Evolutionary conservation across 2,888 invertebrate genomes (phyloP).

Genomic region (Sarcophaga carnaria): DNA sequence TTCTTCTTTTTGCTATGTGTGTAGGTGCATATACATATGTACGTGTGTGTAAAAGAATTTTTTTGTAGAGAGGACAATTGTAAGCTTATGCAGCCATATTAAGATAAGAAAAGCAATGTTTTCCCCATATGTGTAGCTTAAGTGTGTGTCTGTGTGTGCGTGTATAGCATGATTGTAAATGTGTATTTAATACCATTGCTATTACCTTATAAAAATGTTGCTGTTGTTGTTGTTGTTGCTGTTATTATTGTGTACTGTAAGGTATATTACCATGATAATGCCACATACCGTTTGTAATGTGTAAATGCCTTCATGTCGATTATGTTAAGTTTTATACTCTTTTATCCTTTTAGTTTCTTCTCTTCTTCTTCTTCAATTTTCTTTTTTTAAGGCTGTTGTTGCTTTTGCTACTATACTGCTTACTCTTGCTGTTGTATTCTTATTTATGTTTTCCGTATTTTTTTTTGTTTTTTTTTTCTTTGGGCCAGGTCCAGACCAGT

Average conservation of each 20-base stretch:
- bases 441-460: neutral
- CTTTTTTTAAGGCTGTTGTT: neutral
- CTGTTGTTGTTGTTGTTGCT: neutral
- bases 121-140: neutral
- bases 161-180: neutral
- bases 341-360: slow-evolving; percentile 9
- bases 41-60: neutral
- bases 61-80: neutral
- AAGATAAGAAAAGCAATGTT: neutral
- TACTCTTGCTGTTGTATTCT: neutral
- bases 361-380: neutral
- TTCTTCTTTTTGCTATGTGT: neutral
- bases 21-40: neutral
- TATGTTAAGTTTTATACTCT: slow-evolving; percentile 55
- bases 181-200: neutral
- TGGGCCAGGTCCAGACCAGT: neutral
- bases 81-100: slow-evolving; percentile 1
- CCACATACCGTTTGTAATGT: slow-evolving; percentile 35
- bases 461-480: neutral
- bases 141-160: neutral
- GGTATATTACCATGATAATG: slow-evolving; percentile 45
- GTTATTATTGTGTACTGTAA: neutral
- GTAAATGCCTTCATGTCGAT: slow-evolving; percentile 55
- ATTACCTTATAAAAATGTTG: neutral
- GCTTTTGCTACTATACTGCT: neutral